Conservation (phyloP, 2,797 vertebrate genomes). For the Mico argentatus region DNA sequence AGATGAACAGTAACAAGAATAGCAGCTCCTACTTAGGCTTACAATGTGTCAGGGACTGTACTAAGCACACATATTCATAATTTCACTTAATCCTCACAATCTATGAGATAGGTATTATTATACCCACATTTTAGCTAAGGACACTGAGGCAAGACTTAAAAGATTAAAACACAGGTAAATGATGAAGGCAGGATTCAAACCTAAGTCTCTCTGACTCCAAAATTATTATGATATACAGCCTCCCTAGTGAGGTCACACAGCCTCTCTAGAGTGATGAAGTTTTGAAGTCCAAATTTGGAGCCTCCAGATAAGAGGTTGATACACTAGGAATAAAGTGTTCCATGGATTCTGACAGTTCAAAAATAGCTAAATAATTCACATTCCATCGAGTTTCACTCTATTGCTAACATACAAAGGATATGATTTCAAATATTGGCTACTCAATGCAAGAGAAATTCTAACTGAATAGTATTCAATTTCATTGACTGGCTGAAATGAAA, state of each 20-base stretch:
- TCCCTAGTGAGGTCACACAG: not conserved
- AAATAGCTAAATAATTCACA: not conserved
- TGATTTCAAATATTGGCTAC: not conserved
- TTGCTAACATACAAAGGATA: not conserved
- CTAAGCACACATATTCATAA: not conserved
- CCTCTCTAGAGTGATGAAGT: not conserved
- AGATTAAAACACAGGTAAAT: not conserved
- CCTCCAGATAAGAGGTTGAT: not conserved
- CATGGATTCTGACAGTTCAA: not conserved
- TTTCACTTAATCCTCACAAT: constrained; percentile 66
- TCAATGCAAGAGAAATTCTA: constrained; percentile 24
- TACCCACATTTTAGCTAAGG: constrained; percentile 1
- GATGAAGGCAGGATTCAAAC: constrained; percentile 42
- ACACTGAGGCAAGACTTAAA: constrained; percentile 43
- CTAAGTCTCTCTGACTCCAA: constrained; percentile 39
- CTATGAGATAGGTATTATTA: not conserved
- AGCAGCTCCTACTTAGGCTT: not conserved
- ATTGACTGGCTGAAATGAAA: constrained; percentile 11
- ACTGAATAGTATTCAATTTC: not conserved
- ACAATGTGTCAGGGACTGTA: not conserved
- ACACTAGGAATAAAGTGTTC: not conserved
- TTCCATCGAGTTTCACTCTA: not conserved
- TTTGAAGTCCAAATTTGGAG: not conserved
- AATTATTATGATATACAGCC: not conserved
- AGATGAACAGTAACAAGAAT: not conserved